A percentile compares a stretch with the other conserved stretches of the same genome.
Evolutionary conservation across 2,113 vertebrate species (phyloP).

Genomic region (Prietella phreatophila): DNA sequence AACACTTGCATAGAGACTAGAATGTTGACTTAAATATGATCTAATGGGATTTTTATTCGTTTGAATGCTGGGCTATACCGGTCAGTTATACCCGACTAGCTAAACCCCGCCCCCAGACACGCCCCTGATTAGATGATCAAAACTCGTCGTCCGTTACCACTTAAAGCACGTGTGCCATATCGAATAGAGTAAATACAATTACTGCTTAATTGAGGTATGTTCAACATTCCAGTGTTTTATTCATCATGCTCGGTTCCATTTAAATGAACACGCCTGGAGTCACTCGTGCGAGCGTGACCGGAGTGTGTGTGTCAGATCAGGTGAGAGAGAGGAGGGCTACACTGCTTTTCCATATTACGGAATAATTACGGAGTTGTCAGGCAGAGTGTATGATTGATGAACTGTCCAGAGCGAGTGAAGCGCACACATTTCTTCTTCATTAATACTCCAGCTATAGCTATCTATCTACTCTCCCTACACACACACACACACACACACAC

Average conservation of each 20-base stretch:
- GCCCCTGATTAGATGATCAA: background rate
- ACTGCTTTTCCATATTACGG: slow-evolving; percentile 39
- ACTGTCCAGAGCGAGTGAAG: slow-evolving; percentile 55
- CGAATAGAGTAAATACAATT: background rate
- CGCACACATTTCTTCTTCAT: slow-evolving; percentile 50
- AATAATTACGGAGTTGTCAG: slow-evolving; percentile 58
- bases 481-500: background rate
- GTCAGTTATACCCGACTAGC: background rate
- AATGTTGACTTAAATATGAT: background rate
- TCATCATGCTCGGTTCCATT: background rate
- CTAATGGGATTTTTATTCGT: background rate
- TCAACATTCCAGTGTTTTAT: background rate
- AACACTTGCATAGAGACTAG: background rate
- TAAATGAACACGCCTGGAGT: background rate
- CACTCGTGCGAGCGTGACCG: background rate
- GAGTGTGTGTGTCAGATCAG: background rate
- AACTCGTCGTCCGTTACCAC: background rate
- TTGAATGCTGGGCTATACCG: background rate
- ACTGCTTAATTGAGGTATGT: background rate
- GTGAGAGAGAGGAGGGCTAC: slow-evolving; percentile 1
- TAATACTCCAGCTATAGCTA: slow-evolving; percentile 37
- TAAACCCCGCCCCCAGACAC: background rate
- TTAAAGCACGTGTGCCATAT: background rate
- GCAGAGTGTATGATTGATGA: slow-evolving; percentile 58
- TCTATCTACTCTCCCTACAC: background rate